Base-by-base conservation (phyloP, 2,888 invertebrate species). In the Poecilobothrus nobilitatus region DNA sequence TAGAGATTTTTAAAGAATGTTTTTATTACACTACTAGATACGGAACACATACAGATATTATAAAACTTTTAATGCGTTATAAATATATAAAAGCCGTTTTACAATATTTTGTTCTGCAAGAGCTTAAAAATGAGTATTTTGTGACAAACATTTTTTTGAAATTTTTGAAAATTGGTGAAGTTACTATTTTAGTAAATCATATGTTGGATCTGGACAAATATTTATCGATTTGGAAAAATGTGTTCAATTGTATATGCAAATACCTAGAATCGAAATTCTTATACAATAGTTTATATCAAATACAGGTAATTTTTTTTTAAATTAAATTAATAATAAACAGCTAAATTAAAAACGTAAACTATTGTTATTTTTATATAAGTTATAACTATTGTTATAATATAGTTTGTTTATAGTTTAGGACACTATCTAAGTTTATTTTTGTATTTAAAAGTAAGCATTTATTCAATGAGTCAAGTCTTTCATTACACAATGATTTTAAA, bases 21-120 rank as follows among this genome's bases (percentile, higher is more conserved):
- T 80, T 92, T 2, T 92, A 89, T 78, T 96, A 95, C 79, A 83
- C 95, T 4, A 84, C 86, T 4, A 89, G 87, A 70, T 95, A 94
- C 76, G 95, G 94, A 0, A 90, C 89, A 4, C 89, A 89, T 75
- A 83, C 86, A 0, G 88, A 89, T 12, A 86, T 91, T 68, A 84
- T 94, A 68, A 86, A 87, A 70, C 95, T 94, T 78, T 89, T 89
- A 73, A 84, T 92, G 74, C 88, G 88, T 70, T 89, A 92, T 73
- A 87, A 88, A 18, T 88, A 89, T 73, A 82, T 90, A 73, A 80
- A 83, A 8, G 88, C 89, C 67, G 91, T 92, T 10, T 82, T 93
- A 10, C 83, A 84, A 68, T 91, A 91, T 75, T 87, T 90, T 68
- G 81, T 88, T 20, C 87, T 90, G 27, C 89, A 90, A 74, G 80